A percentile compares a stretch with the other conserved stretches of the same genome.
Evolutionary conservation across 2,113 vertebrate genomes (phyloP).

Genomic region (Engystomops pustulosus): DNA sequence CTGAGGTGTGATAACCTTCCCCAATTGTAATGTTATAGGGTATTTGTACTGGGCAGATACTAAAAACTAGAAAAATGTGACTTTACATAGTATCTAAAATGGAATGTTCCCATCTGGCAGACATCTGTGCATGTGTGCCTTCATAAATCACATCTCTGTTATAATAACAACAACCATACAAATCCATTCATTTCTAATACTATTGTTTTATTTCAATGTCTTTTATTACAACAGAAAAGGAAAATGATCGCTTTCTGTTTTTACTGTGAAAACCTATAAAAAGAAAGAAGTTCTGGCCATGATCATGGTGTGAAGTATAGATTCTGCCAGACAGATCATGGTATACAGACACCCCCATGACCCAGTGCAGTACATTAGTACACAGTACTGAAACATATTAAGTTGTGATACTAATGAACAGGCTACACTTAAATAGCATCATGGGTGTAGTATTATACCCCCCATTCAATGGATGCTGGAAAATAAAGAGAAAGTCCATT

Average conservation of each 20-base stretch:
- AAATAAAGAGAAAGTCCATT: slow-evolving; percentile 67
- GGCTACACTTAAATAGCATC: slow-evolving; percentile 40
- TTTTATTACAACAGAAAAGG: slow-evolving; percentile 52
- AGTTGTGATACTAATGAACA: slow-evolving; percentile 28
- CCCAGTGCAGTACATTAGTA: slow-evolving; percentile 68
- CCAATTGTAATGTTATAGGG: too few species aligned
- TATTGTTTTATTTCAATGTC: slow-evolving; percentile 58
- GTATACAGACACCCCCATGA: slow-evolving; percentile 56
- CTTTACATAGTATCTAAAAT: too few species aligned
- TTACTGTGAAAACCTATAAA: slow-evolving; percentile 48
- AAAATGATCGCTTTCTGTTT: slow-evolving; percentile 27
- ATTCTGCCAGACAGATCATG: slow-evolving; percentile 44
- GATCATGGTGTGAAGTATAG: slow-evolving; percentile 50
- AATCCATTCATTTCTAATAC: slow-evolving; percentile 24
- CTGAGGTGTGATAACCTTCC: too few species aligned
- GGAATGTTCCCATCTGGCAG: too few species aligned
- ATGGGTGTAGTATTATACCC: slow-evolving; percentile 48
- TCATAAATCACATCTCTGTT: neutral
- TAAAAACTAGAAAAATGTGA: too few species aligned
- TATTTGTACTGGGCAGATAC: too few species aligned
- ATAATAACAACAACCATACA: slow-evolving; percentile 6
- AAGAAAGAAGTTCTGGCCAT: slow-evolving; percentile 24
- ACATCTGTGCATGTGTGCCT: neutral
- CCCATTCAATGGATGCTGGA: slow-evolving; percentile 61
- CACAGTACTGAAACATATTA: slow-evolving; percentile 40